A percentile compares a stretch with the other conserved stretches of the same genome.
phyloP scores from a whole-genome alignment of 1,140 invertebrate species.

The Diachasmimorpha longicaudata region DNA sequence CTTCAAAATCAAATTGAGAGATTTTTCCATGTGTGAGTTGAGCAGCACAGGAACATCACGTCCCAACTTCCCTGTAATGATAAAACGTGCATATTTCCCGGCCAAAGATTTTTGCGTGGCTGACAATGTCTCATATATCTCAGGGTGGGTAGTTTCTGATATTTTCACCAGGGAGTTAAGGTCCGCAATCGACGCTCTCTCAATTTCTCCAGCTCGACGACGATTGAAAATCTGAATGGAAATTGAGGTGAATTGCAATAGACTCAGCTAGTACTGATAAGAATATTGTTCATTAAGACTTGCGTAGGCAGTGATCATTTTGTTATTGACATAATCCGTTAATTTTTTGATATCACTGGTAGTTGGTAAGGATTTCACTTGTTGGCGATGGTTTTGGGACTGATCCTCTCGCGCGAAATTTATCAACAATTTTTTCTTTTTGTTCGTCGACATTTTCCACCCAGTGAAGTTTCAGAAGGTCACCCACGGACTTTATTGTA shows the following conservation, averaged over 20 bases:
- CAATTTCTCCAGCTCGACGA: conserved; percentile 22
- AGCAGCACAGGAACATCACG: conserved; percentile 23
- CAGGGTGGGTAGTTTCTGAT: neutral
- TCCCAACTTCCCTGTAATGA: conserved; percentile 14
- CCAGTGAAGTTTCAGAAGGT: neutral
- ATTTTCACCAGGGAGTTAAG: conserved; percentile 4
- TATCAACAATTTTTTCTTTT: neutral
- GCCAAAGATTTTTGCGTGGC: neutral
- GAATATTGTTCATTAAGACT: conserved; percentile 9
- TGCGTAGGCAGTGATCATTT: neutral
- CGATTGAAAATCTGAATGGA: conserved; percentile 22
- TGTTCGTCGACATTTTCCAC: conserved; percentile 16
- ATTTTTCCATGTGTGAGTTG: neutral
- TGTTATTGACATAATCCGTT: conserved; percentile 1
- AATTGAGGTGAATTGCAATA: conserved; percentile 1
- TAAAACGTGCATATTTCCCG: neutral
- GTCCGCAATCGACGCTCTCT: neutral
- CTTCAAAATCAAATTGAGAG: neutral
- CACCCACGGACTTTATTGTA: conserved; percentile 15
- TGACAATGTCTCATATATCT: neutral
- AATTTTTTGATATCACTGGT: conserved; percentile 17
- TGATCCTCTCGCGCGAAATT: conserved; percentile 20
- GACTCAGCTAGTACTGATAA: conserved; percentile 3
- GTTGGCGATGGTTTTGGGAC: neutral
- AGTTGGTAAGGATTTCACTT: neutral